A percentile compares a stretch with the other conserved stretches of the same genome.
phyloP scores from a whole-genome alignment of 1,140 invertebrate species.

The Marisa cornuarietis region DNA sequence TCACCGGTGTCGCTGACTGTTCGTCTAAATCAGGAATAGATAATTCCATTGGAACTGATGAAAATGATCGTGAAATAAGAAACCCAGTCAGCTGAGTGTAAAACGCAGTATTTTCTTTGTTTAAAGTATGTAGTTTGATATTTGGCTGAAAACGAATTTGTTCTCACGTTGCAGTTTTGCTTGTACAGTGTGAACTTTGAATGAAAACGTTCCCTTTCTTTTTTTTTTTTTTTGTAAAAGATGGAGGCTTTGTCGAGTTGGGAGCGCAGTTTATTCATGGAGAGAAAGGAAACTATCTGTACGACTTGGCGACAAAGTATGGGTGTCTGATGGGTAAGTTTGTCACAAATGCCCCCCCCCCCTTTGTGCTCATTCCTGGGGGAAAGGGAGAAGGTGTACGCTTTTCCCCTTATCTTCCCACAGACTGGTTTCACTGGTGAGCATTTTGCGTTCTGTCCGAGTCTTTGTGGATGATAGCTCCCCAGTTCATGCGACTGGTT shows the following conservation, averaged over 20 bases:
- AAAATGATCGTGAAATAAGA: too few species aligned
- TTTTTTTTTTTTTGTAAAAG: neutral
- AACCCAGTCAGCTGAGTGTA: neutral
- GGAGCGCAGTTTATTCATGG: constrained; percentile 20
- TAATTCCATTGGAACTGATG: neutral
- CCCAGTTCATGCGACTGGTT: too few species aligned
- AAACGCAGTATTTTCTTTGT: neutral
- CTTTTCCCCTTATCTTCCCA: too few species aligned
- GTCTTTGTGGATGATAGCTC: too few species aligned
- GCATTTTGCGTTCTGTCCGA: too few species aligned
- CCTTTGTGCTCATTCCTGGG: too few species aligned
- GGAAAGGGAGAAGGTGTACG: too few species aligned
- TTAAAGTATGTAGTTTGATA: neutral
- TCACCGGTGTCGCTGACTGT: too few species aligned
- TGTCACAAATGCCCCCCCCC: too few species aligned
- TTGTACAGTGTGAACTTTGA: neutral
- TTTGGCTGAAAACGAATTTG: neutral
- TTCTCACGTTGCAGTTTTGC: neutral
- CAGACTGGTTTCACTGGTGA: too few species aligned
- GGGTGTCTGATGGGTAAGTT: constrained; percentile 5
- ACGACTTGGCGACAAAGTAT: constrained; percentile 3
- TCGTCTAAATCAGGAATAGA: too few species aligned
- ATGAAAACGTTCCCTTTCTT: neutral
- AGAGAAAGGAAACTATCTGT: constrained; percentile 7
- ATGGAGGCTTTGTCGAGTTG: constrained; percentile 2